phyloP scores from a whole-genome alignment of 2,888 invertebrate species.

The Hypena proboscidalis region DNA sequence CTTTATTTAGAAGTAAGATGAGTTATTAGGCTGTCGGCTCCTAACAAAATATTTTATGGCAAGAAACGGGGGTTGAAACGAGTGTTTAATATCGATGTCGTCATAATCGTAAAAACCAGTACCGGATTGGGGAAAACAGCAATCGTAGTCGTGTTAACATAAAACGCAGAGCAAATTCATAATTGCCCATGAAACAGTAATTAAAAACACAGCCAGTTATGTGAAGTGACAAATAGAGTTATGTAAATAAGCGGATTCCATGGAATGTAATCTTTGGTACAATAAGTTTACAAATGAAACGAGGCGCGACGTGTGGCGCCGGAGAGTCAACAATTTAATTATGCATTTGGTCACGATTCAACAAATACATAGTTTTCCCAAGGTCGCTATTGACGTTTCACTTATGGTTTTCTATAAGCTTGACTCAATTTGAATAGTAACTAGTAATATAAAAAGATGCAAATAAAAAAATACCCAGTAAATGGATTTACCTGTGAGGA shows the following conservation, averaged over 20 bases:
- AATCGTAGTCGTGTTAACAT: constrained; percentile 40
- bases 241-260: constrained; percentile 56
- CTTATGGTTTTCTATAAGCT: constrained; percentile 12
- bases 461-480: too few species aligned
- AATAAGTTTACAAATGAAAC: constrained; percentile 70
- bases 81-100: constrained; percentile 16
- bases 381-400: constrained; percentile 8
- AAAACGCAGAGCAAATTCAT: constrained; percentile 43
- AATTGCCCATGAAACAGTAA: constrained; percentile 58
- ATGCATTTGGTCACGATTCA: constrained; percentile 75
- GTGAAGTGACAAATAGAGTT: constrained; percentile 49
- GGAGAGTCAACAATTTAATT: constrained; percentile 73
- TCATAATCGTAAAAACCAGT: constrained; percentile 18
- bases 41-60: constrained; percentile 25
- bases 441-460: too few species aligned
- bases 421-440: too few species aligned
- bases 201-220: constrained; percentile 47
- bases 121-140: constrained; percentile 29
- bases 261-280: constrained; percentile 62
- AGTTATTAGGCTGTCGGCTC: constrained; percentile 26
- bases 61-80: constrained; percentile 16
- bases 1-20: constrained; percentile 38
- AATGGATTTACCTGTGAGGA: neutral
- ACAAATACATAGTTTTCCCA: constrained; percentile 55
- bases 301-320: constrained; percentile 75